A percentile compares a stretch with the other conserved stretches of the same genome.
phyloP scores from a whole-genome alignment of 2,888 invertebrate genomes.

The Acrobasis suavella region DNA sequence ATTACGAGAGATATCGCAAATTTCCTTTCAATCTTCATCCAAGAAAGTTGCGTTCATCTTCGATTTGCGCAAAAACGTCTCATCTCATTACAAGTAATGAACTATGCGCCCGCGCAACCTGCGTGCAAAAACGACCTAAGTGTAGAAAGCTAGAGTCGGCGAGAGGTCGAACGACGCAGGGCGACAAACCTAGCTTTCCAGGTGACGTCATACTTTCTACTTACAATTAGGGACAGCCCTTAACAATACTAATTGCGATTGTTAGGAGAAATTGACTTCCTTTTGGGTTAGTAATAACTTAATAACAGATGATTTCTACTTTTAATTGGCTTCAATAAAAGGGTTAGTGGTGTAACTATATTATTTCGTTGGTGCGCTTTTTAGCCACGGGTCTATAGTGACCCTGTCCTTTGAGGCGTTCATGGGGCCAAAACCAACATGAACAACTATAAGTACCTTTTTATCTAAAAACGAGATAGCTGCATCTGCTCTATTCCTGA shows the following conservation, averaged over 20 bases:
- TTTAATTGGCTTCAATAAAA: background rate
- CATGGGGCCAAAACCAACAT: too few relatives aligned
- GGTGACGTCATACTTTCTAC: constrained; percentile 23
- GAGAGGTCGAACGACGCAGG: constrained; percentile 39
- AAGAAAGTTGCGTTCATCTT: constrained; percentile 13
- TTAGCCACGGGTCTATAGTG: too few relatives aligned
- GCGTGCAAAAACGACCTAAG: constrained; percentile 37
- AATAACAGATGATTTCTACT: background rate
- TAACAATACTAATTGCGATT: constrained; percentile 13
- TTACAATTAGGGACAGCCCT: constrained; percentile 21
- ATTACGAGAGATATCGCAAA: constrained; percentile 9
- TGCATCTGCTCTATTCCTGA: too few relatives aligned
- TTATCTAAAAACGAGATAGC: too few relatives aligned
- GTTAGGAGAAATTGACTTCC: constrained; percentile 1
- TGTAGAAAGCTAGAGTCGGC: constrained; percentile 40
- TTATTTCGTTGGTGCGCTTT: too few relatives aligned
- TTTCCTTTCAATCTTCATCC: constrained; percentile 10
- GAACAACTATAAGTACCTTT: too few relatives aligned
- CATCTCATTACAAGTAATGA: constrained; percentile 40
- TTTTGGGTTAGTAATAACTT: background rate
- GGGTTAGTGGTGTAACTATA: too few relatives aligned
- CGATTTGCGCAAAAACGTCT: constrained; percentile 16
- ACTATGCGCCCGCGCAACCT: constrained; percentile 32
- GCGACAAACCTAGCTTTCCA: constrained; percentile 31
- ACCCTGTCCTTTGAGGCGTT: too few relatives aligned